Evolutionary conservation across 2,888 invertebrate species (phyloP).

Genomic region (Zeuzera pyrina): DNA sequence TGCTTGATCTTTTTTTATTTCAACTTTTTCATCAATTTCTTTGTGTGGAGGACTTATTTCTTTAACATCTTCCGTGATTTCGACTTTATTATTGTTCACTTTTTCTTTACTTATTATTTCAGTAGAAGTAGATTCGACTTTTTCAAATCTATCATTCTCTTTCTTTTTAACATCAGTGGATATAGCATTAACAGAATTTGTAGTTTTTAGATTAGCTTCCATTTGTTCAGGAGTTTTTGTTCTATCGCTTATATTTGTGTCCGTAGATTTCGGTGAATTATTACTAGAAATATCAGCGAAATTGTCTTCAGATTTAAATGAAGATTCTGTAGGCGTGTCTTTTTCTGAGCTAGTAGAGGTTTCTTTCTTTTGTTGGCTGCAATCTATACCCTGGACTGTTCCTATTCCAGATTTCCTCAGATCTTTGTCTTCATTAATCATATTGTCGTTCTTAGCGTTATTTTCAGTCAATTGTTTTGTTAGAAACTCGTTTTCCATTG

Average conservation of each 20-base stretch:
- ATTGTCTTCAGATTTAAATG: constrained; percentile 50
- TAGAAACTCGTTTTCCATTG: constrained; percentile 55
- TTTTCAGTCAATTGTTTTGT: constrained; percentile 38
- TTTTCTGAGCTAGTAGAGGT: constrained; percentile 1
- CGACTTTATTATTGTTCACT: not conserved
- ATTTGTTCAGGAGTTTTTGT: not conserved
- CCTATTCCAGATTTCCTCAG: constrained; percentile 7
- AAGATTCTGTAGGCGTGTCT: constrained; percentile 25
- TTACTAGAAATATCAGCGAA: constrained; percentile 52
- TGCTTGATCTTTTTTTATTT: constrained; percentile 2
- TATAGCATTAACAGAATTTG: not conserved
- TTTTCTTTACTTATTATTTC: not conserved
- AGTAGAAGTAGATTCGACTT: constrained; percentile 1
- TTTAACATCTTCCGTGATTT: not conserved
- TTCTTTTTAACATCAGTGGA: not conserved
- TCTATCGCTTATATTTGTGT: not conserved
- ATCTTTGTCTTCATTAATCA: constrained; percentile 42
- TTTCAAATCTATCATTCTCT: not conserved
- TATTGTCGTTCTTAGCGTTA: constrained; percentile 45
- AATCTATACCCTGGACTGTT: not conserved
- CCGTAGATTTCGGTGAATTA: constrained; percentile 35
- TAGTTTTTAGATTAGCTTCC: not conserved
- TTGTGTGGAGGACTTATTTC: not conserved
- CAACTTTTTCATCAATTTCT: constrained; percentile 1
- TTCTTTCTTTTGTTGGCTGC: constrained; percentile 1